phyloP scores from a whole-genome alignment of 2,888 invertebrate genomes.

The Hypena proboscidalis region DNA sequence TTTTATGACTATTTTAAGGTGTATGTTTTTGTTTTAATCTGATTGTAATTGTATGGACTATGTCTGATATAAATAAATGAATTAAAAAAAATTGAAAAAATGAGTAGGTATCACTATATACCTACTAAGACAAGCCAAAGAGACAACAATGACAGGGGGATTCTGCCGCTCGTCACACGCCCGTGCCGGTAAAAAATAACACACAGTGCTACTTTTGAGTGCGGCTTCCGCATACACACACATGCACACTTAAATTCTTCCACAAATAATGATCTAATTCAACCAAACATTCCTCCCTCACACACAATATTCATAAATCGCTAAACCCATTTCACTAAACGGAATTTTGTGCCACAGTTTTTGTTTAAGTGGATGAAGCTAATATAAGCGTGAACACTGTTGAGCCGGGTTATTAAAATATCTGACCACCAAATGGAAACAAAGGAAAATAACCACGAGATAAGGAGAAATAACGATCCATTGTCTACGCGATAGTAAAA shows the following conservation, averaged over 20 bases:
- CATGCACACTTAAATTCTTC: conserved; percentile 3
- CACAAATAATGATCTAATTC: conserved; percentile 16
- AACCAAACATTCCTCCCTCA: conserved; percentile 16
- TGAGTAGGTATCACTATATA: too few relatives aligned
- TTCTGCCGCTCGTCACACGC: conserved; percentile 10
- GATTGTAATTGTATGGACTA: too few relatives aligned
- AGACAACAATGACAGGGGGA: conserved; percentile 20
- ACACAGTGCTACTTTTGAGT: conserved; percentile 25
- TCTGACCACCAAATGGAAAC: conserved; percentile 28
- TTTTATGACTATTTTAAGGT: too few relatives aligned
- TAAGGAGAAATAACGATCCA: conserved; percentile 36
- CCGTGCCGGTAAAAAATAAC: conserved; percentile 66
- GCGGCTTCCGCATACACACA: conserved; percentile 29
- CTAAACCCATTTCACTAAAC: conserved; percentile 1
- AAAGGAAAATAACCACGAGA: conserved; percentile 41
- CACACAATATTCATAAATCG: conserved; percentile 8
- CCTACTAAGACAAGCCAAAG: conserved; percentile 3
- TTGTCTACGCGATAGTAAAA: conserved; percentile 31
- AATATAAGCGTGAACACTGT: conserved; percentile 12
- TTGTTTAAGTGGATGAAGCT: conserved; percentile 9
- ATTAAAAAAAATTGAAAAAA: too few relatives aligned
- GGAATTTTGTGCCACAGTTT: conserved; percentile 1
- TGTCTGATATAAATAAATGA: too few relatives aligned
- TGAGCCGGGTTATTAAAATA: conserved; percentile 17
- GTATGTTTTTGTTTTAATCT: too few relatives aligned